phyloP scores from a whole-genome alignment of 2,797 vertebrate species.

The Tinamus major region DNA sequence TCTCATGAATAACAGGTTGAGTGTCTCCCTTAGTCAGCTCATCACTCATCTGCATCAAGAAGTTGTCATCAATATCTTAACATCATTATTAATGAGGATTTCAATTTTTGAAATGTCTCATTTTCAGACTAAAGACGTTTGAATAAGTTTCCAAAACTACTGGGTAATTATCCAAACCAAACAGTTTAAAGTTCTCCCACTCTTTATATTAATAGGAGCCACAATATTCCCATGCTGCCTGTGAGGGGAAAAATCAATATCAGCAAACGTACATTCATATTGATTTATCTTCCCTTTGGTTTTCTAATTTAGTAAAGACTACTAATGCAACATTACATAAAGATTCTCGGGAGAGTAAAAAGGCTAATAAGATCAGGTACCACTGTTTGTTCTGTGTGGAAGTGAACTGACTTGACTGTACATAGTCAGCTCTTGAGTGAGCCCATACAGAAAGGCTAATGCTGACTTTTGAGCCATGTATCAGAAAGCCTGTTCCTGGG shows the following conservation, averaged over 20 bases:
- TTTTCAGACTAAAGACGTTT: conserved; percentile 24
- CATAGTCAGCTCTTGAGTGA: background rate
- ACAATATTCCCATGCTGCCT: conserved; percentile 59
- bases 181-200: conserved; percentile 46
- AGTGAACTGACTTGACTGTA: conserved; percentile 6
- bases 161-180: conserved; percentile 48
- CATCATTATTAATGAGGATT: background rate
- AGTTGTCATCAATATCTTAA: conserved; percentile 2
- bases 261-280: conserved; percentile 59
- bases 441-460: background rate
- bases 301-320: conserved; percentile 72
- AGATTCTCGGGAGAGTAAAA: conserved; percentile 57
- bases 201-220: conserved; percentile 46
- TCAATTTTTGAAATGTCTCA: conserved; percentile 10
- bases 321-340: conserved; percentile 64
- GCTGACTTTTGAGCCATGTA: fast-evolving
- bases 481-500: background rate
- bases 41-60: background rate
- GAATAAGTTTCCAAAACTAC: conserved; percentile 31
- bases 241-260: conserved; percentile 69
- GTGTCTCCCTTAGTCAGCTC: background rate
- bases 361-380: conserved; percentile 24
- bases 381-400: conserved; percentile 21
- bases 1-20: background rate
- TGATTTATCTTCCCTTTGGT: conserved; percentile 68